A percentile compares a stretch with the other conserved stretches of the same genome.
Evolutionary conservation across 1,140 invertebrate genomes (phyloP).

Genomic region (Pentalonia nigronervosa): DNA sequence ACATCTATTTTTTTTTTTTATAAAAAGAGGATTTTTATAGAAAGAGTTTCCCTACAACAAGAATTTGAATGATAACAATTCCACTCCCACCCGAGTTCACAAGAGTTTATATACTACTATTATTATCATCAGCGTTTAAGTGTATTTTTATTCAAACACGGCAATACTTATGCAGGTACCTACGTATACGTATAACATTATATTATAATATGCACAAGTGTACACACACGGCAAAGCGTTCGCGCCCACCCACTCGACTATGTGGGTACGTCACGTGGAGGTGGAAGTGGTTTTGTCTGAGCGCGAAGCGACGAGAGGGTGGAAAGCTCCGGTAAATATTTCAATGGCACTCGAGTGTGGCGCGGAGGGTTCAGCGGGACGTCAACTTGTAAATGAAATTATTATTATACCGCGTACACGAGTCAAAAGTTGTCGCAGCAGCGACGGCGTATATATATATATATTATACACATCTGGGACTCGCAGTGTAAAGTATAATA

Average conservation of each 20-base stretch:
- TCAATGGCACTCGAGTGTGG: neutral
- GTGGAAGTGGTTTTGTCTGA: neutral
- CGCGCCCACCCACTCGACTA: neutral
- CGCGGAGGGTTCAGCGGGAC: neutral
- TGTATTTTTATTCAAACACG: neutral
- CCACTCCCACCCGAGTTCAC: neutral
- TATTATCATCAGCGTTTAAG: neutral
- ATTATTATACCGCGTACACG: neutral
- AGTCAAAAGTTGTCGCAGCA: neutral
- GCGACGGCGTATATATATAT: neutral
- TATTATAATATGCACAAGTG: neutral
- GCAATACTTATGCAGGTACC: neutral
- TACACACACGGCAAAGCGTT: neutral
- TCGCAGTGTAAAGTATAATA: neutral
- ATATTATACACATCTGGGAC: neutral
- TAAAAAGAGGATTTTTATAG: too few relatives aligned
- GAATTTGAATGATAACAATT: neutral
- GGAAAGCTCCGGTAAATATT: neutral
- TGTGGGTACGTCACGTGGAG: fast-evolving
- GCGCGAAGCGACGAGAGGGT: neutral
- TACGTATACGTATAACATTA: neutral
- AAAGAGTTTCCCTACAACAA: neutral
- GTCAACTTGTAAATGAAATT: neutral
- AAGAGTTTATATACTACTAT: neutral
- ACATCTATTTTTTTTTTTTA: too few relatives aligned